Evolutionary conservation across 2,113 vertebrate genomes (phyloP).

Genomic region (Phylloscopus trochiloides): DNA sequence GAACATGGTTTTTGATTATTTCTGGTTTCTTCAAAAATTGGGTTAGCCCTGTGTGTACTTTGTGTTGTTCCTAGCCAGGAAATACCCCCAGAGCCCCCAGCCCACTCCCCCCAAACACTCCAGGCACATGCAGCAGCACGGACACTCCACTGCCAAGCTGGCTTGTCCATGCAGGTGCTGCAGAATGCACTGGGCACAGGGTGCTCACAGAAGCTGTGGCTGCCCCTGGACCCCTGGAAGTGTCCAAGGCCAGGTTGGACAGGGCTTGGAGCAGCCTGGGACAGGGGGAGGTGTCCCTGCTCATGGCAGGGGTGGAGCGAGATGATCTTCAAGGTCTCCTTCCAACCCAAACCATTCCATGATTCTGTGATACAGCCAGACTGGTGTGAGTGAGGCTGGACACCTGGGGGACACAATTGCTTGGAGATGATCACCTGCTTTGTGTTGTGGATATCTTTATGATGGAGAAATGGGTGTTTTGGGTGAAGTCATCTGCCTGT

Average conservation of each 20-base stretch:
- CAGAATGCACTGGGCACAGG: neutral
- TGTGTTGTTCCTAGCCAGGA: neutral
- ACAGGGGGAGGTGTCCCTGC: neutral
- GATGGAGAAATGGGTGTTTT: neutral
- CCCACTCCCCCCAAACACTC: neutral
- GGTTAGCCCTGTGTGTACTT: neutral
- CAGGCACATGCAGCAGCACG: neutral
- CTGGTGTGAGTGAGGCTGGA: fast-evolving
- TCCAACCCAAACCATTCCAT: neutral
- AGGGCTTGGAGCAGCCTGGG: neutral
- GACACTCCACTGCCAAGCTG: neutral
- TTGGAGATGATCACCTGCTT: neutral
- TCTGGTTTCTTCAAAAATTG: neutral
- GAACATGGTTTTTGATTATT: fast-evolving
- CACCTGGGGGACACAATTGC: neutral
- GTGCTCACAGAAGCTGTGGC: neutral
- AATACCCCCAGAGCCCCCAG: neutral
- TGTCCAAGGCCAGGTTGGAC: neutral
- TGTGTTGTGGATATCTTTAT: neutral
- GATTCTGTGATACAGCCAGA: neutral
- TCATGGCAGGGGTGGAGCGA: neutral
- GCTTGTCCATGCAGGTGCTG: neutral
- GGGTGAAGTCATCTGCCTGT: neutral
- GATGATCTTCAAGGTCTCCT: neutral
- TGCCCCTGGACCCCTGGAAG: neutral